phyloP scores from a whole-genome alignment of 2,797 vertebrate genomes.

The Acanthiza pusilla region DNA sequence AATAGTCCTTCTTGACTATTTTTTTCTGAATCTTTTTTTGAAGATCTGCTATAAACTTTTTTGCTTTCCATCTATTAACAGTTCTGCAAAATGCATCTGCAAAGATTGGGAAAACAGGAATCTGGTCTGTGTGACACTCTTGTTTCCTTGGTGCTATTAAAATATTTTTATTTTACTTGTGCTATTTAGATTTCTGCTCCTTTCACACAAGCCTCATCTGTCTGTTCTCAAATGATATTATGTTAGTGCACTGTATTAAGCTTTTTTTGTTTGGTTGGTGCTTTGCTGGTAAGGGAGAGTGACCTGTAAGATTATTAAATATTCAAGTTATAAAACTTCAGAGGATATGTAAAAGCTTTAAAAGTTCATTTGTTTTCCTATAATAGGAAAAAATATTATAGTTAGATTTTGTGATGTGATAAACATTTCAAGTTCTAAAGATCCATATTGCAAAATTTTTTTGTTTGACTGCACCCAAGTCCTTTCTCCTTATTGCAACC shows the following conservation, averaged over 20 bases:
- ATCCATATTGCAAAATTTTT: background rate
- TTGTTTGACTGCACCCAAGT: background rate
- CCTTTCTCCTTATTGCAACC: background rate
- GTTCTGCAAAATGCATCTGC: background rate
- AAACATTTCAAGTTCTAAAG: background rate
- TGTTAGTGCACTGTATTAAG: background rate
- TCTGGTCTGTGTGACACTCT: background rate
- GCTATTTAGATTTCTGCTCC: background rate
- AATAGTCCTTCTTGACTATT: background rate
- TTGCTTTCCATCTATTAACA: background rate
- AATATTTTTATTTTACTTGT: background rate
- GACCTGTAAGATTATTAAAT: background rate
- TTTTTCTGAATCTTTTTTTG: background rate
- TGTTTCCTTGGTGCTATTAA: background rate
- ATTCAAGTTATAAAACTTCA: background rate
- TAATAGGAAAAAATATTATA: background rate
- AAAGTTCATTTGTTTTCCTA: background rate
- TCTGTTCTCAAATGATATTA: background rate
- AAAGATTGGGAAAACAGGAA: background rate
- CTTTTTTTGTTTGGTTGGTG: background rate
- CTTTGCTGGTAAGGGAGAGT: background rate
- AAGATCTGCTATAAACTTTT: background rate
- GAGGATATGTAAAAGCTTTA: background rate
- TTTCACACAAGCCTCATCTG: background rate
- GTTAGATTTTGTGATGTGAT: background rate